phyloP scores from a whole-genome alignment of 2,888 invertebrate genomes.

The Cyclophora punctaria region DNA sequence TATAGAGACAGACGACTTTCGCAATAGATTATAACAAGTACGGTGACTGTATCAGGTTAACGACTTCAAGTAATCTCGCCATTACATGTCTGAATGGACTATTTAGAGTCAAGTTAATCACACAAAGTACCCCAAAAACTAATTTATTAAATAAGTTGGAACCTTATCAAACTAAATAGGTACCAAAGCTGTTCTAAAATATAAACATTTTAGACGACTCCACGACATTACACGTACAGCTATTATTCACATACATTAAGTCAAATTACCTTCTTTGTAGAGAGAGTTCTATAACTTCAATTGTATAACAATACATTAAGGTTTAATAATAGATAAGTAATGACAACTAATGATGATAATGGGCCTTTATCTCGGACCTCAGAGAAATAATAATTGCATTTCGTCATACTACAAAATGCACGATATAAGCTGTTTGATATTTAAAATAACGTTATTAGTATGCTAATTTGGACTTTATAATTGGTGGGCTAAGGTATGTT shows the following conservation, averaged over 20 bases:
- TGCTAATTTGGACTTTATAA: conserved; percentile 17
- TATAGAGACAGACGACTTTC: no score
- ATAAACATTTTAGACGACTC: no score
- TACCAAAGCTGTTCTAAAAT: no score
- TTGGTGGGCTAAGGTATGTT: conserved; percentile 23
- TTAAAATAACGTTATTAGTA: neutral
- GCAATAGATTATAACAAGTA: no score
- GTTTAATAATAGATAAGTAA: conserved; percentile 11
- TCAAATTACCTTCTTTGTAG: conserved; percentile 8
- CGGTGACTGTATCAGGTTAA: no score
- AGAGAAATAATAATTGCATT: conserved; percentile 25
- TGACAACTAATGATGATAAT: conserved; percentile 13
- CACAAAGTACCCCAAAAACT: no score
- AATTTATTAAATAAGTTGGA: no score
- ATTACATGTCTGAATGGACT: no score
- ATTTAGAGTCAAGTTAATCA: no score
- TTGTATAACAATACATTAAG: conserved; percentile 9
- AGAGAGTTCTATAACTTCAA: conserved; percentile 6
- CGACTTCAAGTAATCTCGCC: no score
- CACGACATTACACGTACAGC: neutral
- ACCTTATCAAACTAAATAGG: no score
- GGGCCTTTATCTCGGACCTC: conserved; percentile 5
- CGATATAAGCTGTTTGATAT: conserved; percentile 17
- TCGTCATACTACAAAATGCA: conserved; percentile 38
- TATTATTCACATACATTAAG: conserved; percentile 3